Base-by-base conservation (phyloP, 1,140 invertebrate species). In the Lasaia peninsularis region DNA sequence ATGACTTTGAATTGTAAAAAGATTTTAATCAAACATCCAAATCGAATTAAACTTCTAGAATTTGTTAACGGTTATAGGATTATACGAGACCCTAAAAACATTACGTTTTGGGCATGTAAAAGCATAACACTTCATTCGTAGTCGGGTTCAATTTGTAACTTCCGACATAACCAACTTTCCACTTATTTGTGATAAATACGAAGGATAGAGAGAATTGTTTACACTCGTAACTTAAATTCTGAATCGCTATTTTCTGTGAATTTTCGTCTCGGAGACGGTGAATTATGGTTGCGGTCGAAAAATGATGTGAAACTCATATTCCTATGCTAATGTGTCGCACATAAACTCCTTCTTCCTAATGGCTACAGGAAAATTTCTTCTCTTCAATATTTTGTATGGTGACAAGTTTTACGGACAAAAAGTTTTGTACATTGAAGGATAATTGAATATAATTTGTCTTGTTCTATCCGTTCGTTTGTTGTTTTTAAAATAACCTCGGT, bases 251-350 rank as follows among this genome's bases (percentile, higher is more conserved):
- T 56, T 56, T 40, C 40, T 37, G 7, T 35, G 35, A 28, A 56
- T 40, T 52, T 14, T 12, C 53, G 40, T 40, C 53, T 40, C 14
- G 8, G 28, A 16, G 63, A 61, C 59, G 52, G 56, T 65, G 63
- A 65, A 54, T 55, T 55, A 65, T 65, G 63, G 50, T 31, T 51
- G 56, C 52, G 32, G 31, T 48, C 52, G 52, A 58, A 55, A 60
- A 58, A 66, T 69, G 67, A 54, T 32, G 48, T 52, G 52, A 35
- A 58, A 60, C 56, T 59, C 56, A 63, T 63, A 69, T 69, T 69
- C 49, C 61, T 59, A 69, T 65, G 67, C 58, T 69, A 65, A 69
- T 69, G 56, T 49, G 9, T 55, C 60, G 56, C 48, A 32, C 34
- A 40, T 35, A 14, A 28, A 55, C 53, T 55, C 53, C 20, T 51